Conservation (phyloP, 2,797 vertebrate species). For the Acipenser oxyrinchus region DNA sequence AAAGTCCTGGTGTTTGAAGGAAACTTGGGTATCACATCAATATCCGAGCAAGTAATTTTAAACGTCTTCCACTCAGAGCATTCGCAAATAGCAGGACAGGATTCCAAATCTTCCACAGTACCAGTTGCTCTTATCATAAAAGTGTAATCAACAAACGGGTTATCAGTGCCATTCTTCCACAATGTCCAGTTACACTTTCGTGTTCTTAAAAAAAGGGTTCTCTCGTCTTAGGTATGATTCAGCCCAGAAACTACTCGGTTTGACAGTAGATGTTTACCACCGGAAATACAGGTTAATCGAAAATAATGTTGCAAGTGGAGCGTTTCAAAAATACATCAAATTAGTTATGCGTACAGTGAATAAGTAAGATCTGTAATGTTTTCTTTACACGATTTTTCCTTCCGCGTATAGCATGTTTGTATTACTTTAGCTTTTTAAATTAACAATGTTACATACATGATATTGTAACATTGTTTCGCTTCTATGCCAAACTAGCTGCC, state of each 20-base stretch:
- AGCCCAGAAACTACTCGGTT: neutral
- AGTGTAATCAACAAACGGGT: constrained; percentile 33
- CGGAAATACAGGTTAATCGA: neutral
- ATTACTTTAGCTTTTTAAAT: neutral
- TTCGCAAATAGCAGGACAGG: constrained; percentile 64
- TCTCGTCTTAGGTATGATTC: too few species aligned
- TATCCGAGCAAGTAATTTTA: constrained; percentile 75
- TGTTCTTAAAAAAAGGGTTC: too few species aligned
- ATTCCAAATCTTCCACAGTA: constrained; percentile 27
- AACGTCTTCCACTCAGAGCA: constrained; percentile 70
- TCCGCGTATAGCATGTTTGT: constrained; percentile 9
- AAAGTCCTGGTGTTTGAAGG: constrained; percentile 74
- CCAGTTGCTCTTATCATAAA: constrained; percentile 29
- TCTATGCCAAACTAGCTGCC: constrained; percentile 11
- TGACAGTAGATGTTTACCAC: neutral
- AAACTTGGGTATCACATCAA: constrained; percentile 71
- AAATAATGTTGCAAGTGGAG: neutral
- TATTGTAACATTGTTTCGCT: neutral
- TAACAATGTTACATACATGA: constrained; percentile 8
- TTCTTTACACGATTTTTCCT: constrained; percentile 5
- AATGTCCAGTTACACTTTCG: constrained; percentile 10
- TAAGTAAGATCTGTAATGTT: neutral
- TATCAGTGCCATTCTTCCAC: constrained; percentile 42
- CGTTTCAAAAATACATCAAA: neutral
- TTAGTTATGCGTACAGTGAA: neutral